phyloP scores from a whole-genome alignment of 1,140 invertebrate genomes.

The Bombus balteatus region DNA sequence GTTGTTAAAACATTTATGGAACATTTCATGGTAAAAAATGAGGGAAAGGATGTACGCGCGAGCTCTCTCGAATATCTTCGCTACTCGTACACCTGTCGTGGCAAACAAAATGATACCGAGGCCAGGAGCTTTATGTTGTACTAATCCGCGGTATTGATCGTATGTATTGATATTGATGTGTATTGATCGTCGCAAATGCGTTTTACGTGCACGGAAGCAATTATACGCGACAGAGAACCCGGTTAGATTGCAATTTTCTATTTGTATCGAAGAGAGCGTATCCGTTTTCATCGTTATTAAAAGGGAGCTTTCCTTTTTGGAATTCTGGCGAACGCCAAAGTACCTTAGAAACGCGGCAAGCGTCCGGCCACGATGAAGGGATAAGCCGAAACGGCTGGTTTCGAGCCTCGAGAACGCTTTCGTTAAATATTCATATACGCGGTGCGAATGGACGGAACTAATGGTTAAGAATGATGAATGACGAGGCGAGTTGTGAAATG shows the following conservation, averaged over 20 bases:
- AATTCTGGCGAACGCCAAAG: not conserved
- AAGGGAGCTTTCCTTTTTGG: not conserved
- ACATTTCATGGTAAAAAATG: not conserved
- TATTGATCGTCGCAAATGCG: not conserved
- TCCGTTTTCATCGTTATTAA: not conserved
- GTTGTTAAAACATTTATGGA: not conserved
- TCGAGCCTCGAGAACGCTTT: constrained; percentile 5
- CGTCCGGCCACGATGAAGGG: not conserved
- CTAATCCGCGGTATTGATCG: constrained; percentile 42
- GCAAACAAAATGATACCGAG: constrained; percentile 51
- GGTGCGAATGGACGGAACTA: constrained; percentile 8
- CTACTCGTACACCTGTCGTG: constrained; percentile 59
- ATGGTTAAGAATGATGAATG: constrained; percentile 22
- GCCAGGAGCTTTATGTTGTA: constrained; percentile 48
- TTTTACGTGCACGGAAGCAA: not conserved
- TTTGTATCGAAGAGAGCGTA: not conserved
- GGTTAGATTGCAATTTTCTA: not conserved
- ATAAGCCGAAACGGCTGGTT: constrained; percentile 38
- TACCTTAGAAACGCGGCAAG: not conserved
- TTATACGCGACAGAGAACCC: not conserved
- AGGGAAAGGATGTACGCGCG: not conserved
- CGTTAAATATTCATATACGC: constrained; percentile 38
- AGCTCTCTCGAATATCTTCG: not conserved
- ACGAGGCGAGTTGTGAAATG: constrained; percentile 11
- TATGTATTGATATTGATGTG: constrained; percentile 32